Base-by-base conservation (phyloP, 2,888 invertebrate species). In the Drosophila crucigera region DNA sequence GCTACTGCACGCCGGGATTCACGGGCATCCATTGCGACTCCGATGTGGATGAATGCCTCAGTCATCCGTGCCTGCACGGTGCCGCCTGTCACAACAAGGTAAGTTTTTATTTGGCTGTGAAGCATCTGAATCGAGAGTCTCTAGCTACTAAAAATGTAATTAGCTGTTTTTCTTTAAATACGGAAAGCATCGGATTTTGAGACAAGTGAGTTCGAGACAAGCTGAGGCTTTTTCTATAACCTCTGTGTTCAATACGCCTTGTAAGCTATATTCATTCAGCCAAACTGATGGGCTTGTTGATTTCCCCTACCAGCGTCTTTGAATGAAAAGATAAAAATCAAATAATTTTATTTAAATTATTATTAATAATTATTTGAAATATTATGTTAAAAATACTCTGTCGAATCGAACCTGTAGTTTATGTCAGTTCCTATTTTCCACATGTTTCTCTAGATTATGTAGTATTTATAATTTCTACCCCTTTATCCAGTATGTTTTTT, bases 31-130 rank as follows among this genome's bases (percentile, higher is more conserved):
- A 95, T 79, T 98, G 98, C 92, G 96, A 97, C 89, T 95, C 96
- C 66, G 97, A 98, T 93, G 97, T 98, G 84, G 96, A 98, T 92
- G 98, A 98, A 93, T 98, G 98, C 89, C 94, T 98, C 19, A 96
- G 97, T 35, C 95, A 95, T 70, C 98, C 98, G 0, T 98, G 98
- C 91, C 95, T 95, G 86, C 97, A 98, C 92, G 96, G 96, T 80
- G 97, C 97, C 41, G 96, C 96, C 1, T 98, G 98, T 91, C 94
- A 96, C 81, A 97, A 98, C 92, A 94, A 96, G 91, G 93, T 93
- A 90, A 89, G 91, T 82, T n/a, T 41, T 30, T 25, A 22, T 58
- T 43, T n/a, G 22, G 58, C 60, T n/a, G 19, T 5, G 6, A 25
- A 25, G 16, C 55, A 14, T 41, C 47, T 41, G 10, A 39, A n/a